phyloP scores from a whole-genome alignment of 53 echinoderm and acorn worm genomes.

The Antedon mediterranea region DNA sequence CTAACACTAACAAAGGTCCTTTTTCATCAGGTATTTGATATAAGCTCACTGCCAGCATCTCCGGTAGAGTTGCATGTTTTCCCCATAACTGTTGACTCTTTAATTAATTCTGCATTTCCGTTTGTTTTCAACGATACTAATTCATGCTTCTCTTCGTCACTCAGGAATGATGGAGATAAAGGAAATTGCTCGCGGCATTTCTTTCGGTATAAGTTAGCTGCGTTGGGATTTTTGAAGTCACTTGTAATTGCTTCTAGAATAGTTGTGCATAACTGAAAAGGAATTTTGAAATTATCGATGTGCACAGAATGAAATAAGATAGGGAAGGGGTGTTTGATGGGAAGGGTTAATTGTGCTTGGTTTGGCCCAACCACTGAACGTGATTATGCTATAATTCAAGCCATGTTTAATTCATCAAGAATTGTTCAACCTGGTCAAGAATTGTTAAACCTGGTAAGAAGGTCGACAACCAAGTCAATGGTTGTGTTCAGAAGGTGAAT shows the following conservation, averaged over 20 bases:
- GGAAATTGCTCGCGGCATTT: constrained; percentile 67
- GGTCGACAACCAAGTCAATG: no score
- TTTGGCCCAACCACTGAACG: no score
- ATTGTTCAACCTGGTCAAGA: no score
- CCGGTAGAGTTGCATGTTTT: no score
- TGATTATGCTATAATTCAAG: no score
- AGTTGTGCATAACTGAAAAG: constrained; percentile 41
- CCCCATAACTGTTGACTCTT: background rate
- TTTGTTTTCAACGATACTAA: background rate
- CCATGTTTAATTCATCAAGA: no score
- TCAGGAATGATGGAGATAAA: constrained; percentile 3
- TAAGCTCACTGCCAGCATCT: background rate
- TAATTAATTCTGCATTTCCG: background rate
- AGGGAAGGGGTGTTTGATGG: no score
- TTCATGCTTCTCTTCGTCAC: background rate
- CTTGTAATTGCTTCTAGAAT: constrained; percentile 37
- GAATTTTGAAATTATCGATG: no score
- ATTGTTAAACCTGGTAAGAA: no score
- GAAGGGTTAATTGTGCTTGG: no score
- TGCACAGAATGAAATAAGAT: no score
- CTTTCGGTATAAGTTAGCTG: constrained; percentile 42
- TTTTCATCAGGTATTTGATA: background rate
- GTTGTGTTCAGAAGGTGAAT: no score
- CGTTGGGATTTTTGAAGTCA: constrained; percentile 44
- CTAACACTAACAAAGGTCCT: background rate